These are phyloP conservation scores for Antechinus stuartii DNA, from an alignment of 2,113 vertebrate species.

Conservation along the genomic window DNA sequence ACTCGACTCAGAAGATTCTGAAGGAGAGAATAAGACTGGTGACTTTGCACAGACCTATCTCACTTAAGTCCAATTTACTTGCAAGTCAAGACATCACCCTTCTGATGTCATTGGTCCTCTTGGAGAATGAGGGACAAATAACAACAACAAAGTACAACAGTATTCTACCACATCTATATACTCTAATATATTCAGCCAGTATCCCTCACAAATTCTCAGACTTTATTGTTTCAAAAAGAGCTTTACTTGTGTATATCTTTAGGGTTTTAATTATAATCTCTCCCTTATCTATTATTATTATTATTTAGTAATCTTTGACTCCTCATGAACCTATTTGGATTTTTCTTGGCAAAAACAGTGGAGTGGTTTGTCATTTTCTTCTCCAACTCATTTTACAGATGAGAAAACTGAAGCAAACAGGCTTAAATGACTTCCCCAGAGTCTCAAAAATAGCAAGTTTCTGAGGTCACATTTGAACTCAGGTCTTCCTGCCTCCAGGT, in stretches of 20 bases:
- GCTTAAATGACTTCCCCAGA: background rate
- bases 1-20: background rate
- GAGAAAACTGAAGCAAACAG: background rate
- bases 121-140: no score
- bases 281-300: background rate
- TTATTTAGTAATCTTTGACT: background rate
- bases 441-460: background rate
- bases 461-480: no score
- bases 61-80: no score
- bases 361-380: background rate
- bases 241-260: background rate
- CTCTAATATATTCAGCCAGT: no score
- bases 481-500: background rate
- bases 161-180: no score
- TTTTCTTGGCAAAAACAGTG: background rate
- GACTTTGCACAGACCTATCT: no score
- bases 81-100: no score
- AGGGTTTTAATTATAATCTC: background rate
- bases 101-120: no score
- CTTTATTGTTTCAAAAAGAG: background rate
- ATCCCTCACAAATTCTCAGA: background rate
- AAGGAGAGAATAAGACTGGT: no score
- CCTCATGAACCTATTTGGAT: background rate
- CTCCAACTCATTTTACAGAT: background rate
- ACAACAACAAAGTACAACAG: no score